A percentile compares a stretch with the other conserved stretches of the same genome.
phyloP scores from a whole-genome alignment of 2,888 invertebrate species.

The Ptilodon capucinus region DNA sequence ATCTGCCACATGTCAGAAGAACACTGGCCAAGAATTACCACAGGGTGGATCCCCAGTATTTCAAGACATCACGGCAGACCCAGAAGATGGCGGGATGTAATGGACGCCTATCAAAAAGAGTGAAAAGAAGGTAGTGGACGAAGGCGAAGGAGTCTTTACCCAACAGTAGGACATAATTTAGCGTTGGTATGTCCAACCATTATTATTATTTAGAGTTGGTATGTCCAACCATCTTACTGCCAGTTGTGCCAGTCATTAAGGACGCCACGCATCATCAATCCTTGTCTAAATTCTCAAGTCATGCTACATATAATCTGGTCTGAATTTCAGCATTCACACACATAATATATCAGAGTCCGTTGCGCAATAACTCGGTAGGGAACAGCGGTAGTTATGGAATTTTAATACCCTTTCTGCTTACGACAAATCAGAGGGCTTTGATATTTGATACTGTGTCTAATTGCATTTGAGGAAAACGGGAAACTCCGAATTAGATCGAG shows the following conservation, averaged over 20 bases:
- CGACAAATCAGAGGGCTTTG: conserved; percentile 25
- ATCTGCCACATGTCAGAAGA: no score
- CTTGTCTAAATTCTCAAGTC: conserved; percentile 20
- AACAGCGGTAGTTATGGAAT: conserved; percentile 26
- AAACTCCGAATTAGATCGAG: not conserved
- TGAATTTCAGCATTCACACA: conserved; percentile 20
- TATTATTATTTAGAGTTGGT: not conserved
- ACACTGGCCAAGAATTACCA: no score
- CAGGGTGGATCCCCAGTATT: no score
- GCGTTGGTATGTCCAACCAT: no score
- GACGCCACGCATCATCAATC: conserved; percentile 26
- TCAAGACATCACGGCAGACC: no score
- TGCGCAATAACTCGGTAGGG: conserved; percentile 24
- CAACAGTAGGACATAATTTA: no score
- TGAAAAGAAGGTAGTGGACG: no score
- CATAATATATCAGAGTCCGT: conserved; percentile 21
- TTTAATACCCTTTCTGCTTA: conserved; percentile 23
- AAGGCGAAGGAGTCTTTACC: no score
- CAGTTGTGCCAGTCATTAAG: conserved; percentile 9
- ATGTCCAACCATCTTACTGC: not conserved
- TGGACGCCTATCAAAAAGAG: no score
- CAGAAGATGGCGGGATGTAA: no score
- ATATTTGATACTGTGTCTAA: conserved; percentile 22
- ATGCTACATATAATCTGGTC: conserved; percentile 20
- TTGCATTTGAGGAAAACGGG: not conserved